These are phyloP conservation scores for Hydrotaea diabolus DNA, from an alignment of 2,888 invertebrate species.

Conservation along the genomic window DNA sequence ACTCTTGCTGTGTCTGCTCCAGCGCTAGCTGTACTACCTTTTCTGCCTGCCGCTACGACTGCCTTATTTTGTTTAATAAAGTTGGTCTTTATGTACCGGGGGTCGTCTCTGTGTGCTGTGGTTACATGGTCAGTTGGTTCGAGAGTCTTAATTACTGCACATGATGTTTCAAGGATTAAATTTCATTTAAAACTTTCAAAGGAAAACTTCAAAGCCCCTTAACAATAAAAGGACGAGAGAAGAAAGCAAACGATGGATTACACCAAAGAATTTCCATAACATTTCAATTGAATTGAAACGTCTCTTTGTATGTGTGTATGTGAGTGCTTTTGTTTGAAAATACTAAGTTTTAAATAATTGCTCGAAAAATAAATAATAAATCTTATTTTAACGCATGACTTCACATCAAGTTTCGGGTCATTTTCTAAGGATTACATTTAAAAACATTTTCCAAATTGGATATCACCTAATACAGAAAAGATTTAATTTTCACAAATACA, in stretches of 20 bases:
- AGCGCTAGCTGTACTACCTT: not conserved
- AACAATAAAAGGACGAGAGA: conserved; percentile 13
- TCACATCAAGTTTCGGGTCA: conserved; percentile 45
- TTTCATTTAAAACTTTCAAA: conserved; percentile 38
- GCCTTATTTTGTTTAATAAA: conserved; percentile 29
- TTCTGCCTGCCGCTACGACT: not conserved
- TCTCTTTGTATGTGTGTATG: conserved; percentile 16
- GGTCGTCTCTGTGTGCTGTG: not conserved
- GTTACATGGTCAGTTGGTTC: conserved; percentile 48
- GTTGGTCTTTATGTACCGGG: conserved; percentile 13
- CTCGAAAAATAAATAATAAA: conserved; percentile 58
- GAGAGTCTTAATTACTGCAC: conserved; percentile 58
- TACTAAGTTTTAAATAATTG: conserved; percentile 56
- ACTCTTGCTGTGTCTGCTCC: not conserved
- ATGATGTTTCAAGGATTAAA: conserved; percentile 54
- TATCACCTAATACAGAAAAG: conserved; percentile 46
- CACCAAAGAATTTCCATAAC: conserved; percentile 39
- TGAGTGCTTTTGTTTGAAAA: conserved; percentile 40
- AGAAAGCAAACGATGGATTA: conserved; percentile 11
- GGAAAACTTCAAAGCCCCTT: conserved; percentile 31
- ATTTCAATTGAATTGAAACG: conserved; percentile 17
- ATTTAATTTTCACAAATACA: conserved; percentile 30
- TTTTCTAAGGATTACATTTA: conserved; percentile 51
- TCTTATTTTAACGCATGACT: conserved; percentile 65
- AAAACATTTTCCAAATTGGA: conserved; percentile 52